Conservation (phyloP, 1,140 invertebrate species). For the Atta texana region DNA sequence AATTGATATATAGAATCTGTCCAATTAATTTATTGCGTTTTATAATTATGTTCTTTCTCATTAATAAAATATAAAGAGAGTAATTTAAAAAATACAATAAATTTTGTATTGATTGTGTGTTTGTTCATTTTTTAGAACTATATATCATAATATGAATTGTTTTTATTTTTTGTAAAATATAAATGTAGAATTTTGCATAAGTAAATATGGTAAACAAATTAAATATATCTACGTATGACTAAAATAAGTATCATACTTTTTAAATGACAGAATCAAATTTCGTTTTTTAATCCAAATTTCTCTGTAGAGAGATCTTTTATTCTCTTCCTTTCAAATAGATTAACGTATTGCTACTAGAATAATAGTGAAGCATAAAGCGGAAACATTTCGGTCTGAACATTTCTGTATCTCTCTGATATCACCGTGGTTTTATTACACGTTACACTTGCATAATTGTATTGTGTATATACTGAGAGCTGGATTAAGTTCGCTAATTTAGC, state of each 20-base stretch:
- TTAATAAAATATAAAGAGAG: neutral
- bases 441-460: neutral
- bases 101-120: neutral
- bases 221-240: neutral
- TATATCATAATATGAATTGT: neutral
- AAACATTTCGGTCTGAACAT: neutral
- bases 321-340: neutral
- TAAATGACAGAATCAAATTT: neutral
- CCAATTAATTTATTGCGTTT: neutral
- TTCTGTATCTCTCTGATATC: conserved; percentile 9
- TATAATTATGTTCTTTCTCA: neutral
- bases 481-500: conserved; percentile 26
- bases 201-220: neutral
- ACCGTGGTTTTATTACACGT: neutral
- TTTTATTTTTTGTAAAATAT: neutral
- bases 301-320: neutral
- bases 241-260: neutral
- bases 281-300: neutral
- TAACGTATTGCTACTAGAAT: neutral
- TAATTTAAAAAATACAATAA: neutral
- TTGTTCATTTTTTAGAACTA: neutral
- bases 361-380: neutral
- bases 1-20: neutral
- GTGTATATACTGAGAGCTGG: neutral
- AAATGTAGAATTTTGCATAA: neutral